phyloP scores from a whole-genome alignment of 30 jellyfish, hydroid and myxozoan species.

The Hydractinia echinata region DNA sequence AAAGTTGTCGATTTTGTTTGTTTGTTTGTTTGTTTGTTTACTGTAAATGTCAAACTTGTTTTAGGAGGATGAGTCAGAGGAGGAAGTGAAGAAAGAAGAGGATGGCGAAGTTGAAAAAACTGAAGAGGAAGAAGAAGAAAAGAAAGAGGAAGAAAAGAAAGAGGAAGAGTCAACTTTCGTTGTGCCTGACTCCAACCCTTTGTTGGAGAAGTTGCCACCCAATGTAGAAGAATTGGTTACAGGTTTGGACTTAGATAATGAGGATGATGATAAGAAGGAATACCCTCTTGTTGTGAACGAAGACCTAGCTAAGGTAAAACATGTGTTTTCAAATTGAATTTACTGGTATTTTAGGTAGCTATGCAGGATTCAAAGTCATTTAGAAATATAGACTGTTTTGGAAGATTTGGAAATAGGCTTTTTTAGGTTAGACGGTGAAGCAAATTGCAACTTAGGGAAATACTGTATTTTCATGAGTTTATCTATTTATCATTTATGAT shows the following conservation, averaged over 20 bases:
- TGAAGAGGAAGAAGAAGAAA: conserved; percentile 32
- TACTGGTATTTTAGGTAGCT: not conserved
- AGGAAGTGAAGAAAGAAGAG: conserved; percentile 17
- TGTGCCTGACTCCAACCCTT: conserved; percentile 64
- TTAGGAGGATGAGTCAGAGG: conserved; percentile 6
- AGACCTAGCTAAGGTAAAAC: conserved; percentile 43
- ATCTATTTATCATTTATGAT: no score
- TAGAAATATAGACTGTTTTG: no score
- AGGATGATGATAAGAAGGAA: conserved; percentile 39
- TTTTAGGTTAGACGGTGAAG: no score
- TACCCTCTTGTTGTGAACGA: conserved; percentile 28
- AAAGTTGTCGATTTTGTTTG: not conserved
- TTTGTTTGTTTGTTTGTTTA: not conserved
- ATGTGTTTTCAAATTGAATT: not conserved
- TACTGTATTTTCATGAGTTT: no score
- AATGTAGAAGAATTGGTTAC: not conserved
- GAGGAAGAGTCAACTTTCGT: conserved; percentile 4
- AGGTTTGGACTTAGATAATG: conserved; percentile 7
- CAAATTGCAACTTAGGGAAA: no score
- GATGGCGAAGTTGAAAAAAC: conserved; percentile 15
- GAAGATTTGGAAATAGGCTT: no score
- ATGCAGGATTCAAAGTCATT: not conserved
- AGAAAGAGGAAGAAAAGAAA: conserved; percentile 17
- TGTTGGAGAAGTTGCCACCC: conserved; percentile 43
- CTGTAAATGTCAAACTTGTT: not conserved